Percentiles rank a stretch among this genome's conserved stretches.
These are phyloP conservation scores for Rhogogaster chlorosoma DNA, from an alignment of 2,888 invertebrate species.

Conservation along the genomic window DNA sequence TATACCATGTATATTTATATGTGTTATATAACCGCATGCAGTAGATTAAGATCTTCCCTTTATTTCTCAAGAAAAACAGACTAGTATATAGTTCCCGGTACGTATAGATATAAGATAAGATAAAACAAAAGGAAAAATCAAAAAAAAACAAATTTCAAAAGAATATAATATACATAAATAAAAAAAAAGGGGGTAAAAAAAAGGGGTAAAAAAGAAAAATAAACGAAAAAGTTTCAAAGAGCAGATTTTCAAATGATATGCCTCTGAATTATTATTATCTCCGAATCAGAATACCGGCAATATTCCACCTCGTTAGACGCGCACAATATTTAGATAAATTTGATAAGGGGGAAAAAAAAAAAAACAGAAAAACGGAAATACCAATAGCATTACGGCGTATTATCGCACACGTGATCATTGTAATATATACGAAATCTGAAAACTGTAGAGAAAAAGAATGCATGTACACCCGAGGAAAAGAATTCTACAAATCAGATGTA, in stretches of 20 bases:
- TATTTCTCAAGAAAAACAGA: not conserved
- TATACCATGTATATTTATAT: not conserved
- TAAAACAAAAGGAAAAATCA: not conserved
- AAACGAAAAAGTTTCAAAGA: not conserved
- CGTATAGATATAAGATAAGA: not conserved
- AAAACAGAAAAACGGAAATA: not conserved
- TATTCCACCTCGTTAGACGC: not conserved
- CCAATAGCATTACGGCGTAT: not conserved
- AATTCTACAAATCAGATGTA: too few relatives aligned
- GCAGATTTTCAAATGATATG: not conserved
- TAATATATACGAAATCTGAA: not conserved
- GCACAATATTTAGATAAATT: not conserved
- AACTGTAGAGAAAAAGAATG: not conserved
- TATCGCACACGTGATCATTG: not conserved
- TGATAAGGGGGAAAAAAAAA: not conserved
- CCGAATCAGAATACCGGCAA: not conserved
- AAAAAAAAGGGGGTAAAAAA: too few relatives aligned
- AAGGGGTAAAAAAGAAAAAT: too few relatives aligned
- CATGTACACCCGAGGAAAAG: not conserved
- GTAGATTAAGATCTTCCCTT: conserved; percentile 11
- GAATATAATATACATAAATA: too few relatives aligned
- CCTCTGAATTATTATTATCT: not conserved
- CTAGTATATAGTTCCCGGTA: not conserved
- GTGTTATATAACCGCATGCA: not conserved
- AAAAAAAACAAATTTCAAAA: not conserved